Base-by-base conservation (phyloP, 2,888 invertebrate genomes). In the Plagodis pulveraria region DNA sequence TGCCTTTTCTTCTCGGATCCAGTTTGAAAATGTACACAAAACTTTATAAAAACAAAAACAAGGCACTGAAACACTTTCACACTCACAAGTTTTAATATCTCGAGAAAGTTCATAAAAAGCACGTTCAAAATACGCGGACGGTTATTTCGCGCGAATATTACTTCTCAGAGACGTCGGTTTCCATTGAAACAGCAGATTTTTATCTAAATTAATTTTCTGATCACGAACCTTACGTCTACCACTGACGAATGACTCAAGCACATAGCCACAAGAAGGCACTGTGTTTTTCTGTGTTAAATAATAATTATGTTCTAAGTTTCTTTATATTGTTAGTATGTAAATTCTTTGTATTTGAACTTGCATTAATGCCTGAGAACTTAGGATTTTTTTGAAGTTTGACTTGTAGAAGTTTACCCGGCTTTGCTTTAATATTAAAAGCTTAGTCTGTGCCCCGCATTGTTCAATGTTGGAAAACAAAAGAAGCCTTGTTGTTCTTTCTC, bases 121-220 rank as follows among this genome's bases (percentile, higher is more conserved):
- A 65, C 50, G 4, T 58, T 64, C 38, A 55, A 50, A 62, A 46
- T 22, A 57, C 51, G 36, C 40, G 38, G 48, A 58, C 53, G 42
- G 50, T 50, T 50, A 50, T 58, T 58, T 61, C 47, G 53, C 51
- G 55, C 55, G 50, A 59, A 62, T 62, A 49, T 62, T 57, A 34
- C 43, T 55, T 60, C 49, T 46, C 36, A 10, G 50, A 66, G 42
- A 73, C 75, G 70, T 69, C 64, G 66, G 62, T 66, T 72, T 70
- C 66, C 69, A 77, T 72, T 78, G 71, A 74, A 40, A 77, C 72
- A 68, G 65, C 66, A 78, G 87, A 86, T 87, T 81, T 69, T 69
- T 74, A 84, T 86, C 81, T 81, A 61, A 60, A 73, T 86, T 81
- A 64, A 72, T 68, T 84, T 88, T 83, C 89, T 71, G 77, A 83